These are phyloP conservation scores for Urosaurus nigricauda DNA, from an alignment of 2,797 vertebrate species.

Conservation along the genomic window DNA sequence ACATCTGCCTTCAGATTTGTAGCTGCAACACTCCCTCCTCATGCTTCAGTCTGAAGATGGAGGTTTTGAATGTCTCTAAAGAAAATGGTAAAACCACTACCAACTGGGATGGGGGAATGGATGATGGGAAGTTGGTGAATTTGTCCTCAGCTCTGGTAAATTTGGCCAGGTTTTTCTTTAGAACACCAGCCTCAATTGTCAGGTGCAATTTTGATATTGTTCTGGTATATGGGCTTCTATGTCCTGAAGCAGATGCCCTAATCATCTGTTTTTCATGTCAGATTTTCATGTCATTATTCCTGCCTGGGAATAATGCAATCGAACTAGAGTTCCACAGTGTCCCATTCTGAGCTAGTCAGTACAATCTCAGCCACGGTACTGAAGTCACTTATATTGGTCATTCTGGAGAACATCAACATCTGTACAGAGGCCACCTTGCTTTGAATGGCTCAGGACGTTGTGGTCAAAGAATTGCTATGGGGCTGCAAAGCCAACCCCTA, in stretches of 20 bases:
- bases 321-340: background rate
- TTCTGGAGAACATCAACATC: background rate
- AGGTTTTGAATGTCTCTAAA: background rate
- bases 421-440: background rate
- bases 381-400: background rate
- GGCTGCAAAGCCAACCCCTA: background rate
- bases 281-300: no score
- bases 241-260: background rate
- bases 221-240: background rate
- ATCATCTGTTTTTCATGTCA: background rate
- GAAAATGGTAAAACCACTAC: background rate
- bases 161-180: background rate
- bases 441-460: background rate
- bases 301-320: background rate
- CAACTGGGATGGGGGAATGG: background rate
- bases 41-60: background rate
- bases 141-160: background rate
- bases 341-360: background rate
- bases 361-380: background rate
- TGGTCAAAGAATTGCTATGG: background rate
- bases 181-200: background rate
- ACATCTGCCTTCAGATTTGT: background rate
- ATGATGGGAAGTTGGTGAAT: background rate
- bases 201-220: background rate
- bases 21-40: background rate